Base-by-base conservation (phyloP, 2,888 invertebrate species). In the Acronicta alni region DNA sequence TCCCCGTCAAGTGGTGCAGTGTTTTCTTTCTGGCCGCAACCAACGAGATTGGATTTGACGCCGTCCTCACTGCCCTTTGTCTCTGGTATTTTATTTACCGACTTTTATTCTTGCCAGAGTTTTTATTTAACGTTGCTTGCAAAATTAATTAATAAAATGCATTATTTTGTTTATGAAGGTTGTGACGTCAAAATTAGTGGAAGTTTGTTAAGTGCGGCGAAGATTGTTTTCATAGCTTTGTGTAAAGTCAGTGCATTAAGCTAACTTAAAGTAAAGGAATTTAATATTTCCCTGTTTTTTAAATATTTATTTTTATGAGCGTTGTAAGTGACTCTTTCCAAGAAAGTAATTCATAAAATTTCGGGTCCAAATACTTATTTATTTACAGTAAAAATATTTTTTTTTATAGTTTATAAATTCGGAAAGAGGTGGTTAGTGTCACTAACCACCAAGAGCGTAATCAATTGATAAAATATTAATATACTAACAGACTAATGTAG, bases 21-120 rank as follows among this genome's bases (percentile, higher is more conserved):
- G 57, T 58, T 66, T 63, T 67, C 59, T 60, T 51, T 56, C 35
- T 46, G 55, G 59, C 57, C 42, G n/a, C 51, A 6, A 55, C 51
- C 59, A 43, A 30, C 65, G 26, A 67, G 57, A 72, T 77, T 75
- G 66, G 61, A 70, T 75, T 75, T 64, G 72, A 72, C 74, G 59
- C 61, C 57, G 41, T 30, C 43, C 49, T 46, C 39, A 23, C 51
- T 42, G 39, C 16, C 49, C 52, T 54, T 67, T 67, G 59, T 57
- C 44, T 53, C 41, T 45, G 9, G 56, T 61, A 47, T 58, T 63
- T 67, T 60, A 64, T 68, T 68, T 62, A 48, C 54, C 44, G 37
- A 23, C 15, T 16, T 56, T 57, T 48, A 43, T 41, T 23, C 15
- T 32, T 62, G 12, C 38, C 49, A 23, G 26, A 32, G 23, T 46